Percentiles rank a stretch among this genome's conserved stretches.
Evolutionary conservation across 1,140 invertebrate genomes (phyloP).

Genomic region (Drosophila pachea): DNA sequence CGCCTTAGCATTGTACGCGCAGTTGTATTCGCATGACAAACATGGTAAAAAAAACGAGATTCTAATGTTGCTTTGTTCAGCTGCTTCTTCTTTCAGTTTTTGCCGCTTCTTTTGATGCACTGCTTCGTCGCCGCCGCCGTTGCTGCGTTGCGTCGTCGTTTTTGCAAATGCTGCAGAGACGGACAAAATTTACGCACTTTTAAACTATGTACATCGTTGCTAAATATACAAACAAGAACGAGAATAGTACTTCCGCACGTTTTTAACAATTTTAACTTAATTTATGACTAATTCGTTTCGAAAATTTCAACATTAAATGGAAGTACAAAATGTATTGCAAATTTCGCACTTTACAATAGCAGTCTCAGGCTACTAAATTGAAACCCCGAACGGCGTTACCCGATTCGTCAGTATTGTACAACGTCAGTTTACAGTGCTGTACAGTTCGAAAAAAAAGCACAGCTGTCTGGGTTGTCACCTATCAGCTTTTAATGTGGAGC

Average conservation of each 20-base stretch:
- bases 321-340: conserved; percentile 73
- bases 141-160: conserved; percentile 69
- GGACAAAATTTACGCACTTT: conserved; percentile 62
- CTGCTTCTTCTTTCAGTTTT: conserved; percentile 71
- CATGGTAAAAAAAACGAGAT: conserved; percentile 31
- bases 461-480: conserved; percentile 25
- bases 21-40: conserved; percentile 35
- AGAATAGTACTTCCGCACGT: conserved; percentile 44
- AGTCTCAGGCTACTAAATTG: conserved; percentile 50
- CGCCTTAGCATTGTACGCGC: conserved; percentile 22
- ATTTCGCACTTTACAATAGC: conserved; percentile 66
- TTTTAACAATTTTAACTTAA: conserved; percentile 40
- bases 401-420: conserved; percentile 26
- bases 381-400: conserved; percentile 42
- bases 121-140: conserved; percentile 67
- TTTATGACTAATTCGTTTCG: conserved; percentile 59
- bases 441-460: conserved; percentile 17
- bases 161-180: conserved; percentile 65
- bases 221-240: conserved; percentile 23
- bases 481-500: conserved; percentile 13
- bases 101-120: conserved; percentile 75
- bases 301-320: conserved; percentile 71
- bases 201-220: conserved; percentile 61
- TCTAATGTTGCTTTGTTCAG: conserved; percentile 53
- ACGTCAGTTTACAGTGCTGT: conserved; percentile 13